Percentiles rank a stretch among this genome's conserved stretches.
Conservation (phyloP, 1,140 invertebrate genomes). For the Drosophila tsacasi region DNA sequence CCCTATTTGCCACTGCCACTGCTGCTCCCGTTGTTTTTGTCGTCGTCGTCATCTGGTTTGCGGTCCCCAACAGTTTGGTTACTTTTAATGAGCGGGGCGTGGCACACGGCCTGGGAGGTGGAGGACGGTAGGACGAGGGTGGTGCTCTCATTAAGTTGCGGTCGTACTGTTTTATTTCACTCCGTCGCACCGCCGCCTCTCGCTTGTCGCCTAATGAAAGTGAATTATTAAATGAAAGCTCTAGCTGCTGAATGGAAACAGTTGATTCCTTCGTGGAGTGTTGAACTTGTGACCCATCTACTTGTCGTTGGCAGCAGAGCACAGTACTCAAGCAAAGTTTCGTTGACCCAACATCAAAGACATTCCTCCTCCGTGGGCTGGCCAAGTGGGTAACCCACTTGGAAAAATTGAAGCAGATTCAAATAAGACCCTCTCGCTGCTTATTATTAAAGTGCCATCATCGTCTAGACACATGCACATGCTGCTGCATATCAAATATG, state of each 20-base stretch:
- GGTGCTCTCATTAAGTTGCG: conserved; percentile 77
- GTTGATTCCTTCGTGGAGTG: conserved; percentile 33
- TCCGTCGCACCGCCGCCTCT: conserved; percentile 26
- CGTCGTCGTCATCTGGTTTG: conserved; percentile 74
- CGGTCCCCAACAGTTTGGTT: conserved; percentile 70
- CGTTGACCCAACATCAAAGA: conserved; percentile 46
- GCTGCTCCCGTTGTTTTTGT: conserved; percentile 33
- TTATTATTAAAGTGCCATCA: conserved; percentile 47
- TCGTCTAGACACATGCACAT: conserved; percentile 31
- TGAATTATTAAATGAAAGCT: conserved; percentile 69
- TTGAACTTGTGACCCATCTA: conserved; percentile 37
- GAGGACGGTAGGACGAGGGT: not conserved
- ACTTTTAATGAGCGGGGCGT: conserved; percentile 79
- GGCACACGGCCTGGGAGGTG: conserved; percentile 25
- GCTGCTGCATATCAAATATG: conserved; percentile 31
- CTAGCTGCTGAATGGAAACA: conserved; percentile 31
- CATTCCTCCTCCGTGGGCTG: conserved; percentile 13
- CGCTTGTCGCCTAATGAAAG: conserved; percentile 60
- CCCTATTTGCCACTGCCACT: conserved; percentile 19
- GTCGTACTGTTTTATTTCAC: conserved; percentile 71
- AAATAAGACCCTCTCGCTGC: conserved; percentile 19
- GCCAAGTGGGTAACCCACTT: conserved; percentile 43
- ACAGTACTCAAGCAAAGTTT: conserved; percentile 12
- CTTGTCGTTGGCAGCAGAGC: conserved; percentile 10
- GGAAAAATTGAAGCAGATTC: conserved; percentile 28